Conservation (phyloP, 2,797 vertebrate genomes). For the Kryptopterus vitreolus region DNA sequence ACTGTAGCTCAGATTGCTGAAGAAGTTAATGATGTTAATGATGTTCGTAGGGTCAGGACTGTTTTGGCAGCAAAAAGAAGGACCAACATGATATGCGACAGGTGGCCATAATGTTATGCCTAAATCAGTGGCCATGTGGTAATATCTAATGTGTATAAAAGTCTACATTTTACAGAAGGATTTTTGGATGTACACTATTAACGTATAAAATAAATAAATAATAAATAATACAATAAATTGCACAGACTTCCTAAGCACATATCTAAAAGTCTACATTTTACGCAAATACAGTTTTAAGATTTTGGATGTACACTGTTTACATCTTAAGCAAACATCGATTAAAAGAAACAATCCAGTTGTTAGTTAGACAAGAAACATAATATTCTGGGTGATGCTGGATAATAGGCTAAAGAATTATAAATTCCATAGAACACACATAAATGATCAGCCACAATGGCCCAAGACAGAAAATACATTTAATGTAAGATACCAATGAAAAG, state of each 20-base stretch:
- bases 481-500: background rate
- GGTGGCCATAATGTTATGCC: too few species aligned
- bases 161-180: background rate
- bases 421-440: background rate
- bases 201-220: too few species aligned
- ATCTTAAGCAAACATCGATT: background rate
- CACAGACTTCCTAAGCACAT: too few species aligned
- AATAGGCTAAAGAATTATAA: background rate
- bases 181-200: background rate
- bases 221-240: too few species aligned
- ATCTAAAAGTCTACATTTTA: background rate
- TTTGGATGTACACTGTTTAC: too few species aligned
- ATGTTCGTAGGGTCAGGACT: too few species aligned
- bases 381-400: background rate
- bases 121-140: too few species aligned
- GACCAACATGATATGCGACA: too few species aligned
- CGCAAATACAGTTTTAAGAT: background rate
- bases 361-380: background rate
- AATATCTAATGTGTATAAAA: background rate
- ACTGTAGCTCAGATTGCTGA: too few species aligned
- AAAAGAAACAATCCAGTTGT: background rate
- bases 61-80: too few species aligned
- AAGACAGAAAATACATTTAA: background rate
- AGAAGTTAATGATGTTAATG: too few species aligned
- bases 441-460: background rate